These are phyloP conservation scores for Priocnemis perturbator DNA, from an alignment of 2,888 invertebrate species.

Conservation along the genomic window DNA sequence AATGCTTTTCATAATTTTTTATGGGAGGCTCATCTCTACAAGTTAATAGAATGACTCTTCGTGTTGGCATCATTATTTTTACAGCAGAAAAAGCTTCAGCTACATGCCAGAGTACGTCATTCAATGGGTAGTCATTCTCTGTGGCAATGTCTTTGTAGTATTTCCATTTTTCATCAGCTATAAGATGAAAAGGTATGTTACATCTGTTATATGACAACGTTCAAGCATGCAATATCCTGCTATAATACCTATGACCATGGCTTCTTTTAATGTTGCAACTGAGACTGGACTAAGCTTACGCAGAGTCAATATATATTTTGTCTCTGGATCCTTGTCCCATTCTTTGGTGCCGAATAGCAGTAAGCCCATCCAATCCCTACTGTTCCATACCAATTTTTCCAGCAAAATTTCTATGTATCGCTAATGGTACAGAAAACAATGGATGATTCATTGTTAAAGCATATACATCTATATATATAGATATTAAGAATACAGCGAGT, in stretches of 20 bases:
- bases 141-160: slow-evolving; percentile 25
- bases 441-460: neutral
- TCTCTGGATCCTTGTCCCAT: slow-evolving; percentile 38
- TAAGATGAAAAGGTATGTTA: neutral
- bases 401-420: slow-evolving; percentile 48
- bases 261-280: slow-evolving; percentile 28
- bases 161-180: slow-evolving; percentile 25
- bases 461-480: slow-evolving; percentile 7
- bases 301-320: slow-evolving; percentile 44
- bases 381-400: slow-evolving; percentile 55
- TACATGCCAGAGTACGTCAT: slow-evolving; percentile 52
- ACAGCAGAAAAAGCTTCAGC: slow-evolving; percentile 35
- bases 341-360: slow-evolving; percentile 51
- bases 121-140: slow-evolving; percentile 42
- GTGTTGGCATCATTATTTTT: slow-evolving; percentile 42
- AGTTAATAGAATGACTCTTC: slow-evolving; percentile 52
- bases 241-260: slow-evolving; percentile 43
- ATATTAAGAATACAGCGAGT: neutral
- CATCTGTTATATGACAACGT: too few relatives aligned
- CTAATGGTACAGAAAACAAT: slow-evolving; percentile 19
- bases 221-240: too few relatives aligned
- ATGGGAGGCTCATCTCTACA: slow-evolving; percentile 42
- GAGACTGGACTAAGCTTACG: slow-evolving; percentile 43
- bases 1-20: slow-evolving; percentile 43
- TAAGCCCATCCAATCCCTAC: slow-evolving; percentile 58